Conservation (phyloP, 2,113 vertebrate species). For the Anarrhichthys ocellatus region DNA sequence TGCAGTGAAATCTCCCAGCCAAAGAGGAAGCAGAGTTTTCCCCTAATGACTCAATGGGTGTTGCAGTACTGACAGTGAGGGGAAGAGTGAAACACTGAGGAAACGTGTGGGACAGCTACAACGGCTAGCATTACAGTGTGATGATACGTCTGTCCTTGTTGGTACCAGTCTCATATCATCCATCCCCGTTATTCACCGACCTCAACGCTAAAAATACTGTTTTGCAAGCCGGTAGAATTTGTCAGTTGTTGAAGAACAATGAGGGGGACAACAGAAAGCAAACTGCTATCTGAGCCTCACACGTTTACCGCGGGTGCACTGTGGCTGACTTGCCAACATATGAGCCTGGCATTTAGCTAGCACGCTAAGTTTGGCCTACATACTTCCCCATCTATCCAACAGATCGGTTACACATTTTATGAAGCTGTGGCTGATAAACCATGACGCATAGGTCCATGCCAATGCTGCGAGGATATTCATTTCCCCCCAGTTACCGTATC, state of each 20-base stretch:
- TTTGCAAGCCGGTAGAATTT: slow-evolving; percentile 17
- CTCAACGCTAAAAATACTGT: slow-evolving; percentile 33
- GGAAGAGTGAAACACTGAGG: slow-evolving; percentile 43
- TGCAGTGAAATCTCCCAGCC: slow-evolving; percentile 54
- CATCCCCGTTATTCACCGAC: slow-evolving; percentile 28
- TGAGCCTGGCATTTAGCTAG: slow-evolving; percentile 53
- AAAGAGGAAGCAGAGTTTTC: slow-evolving; percentile 58
- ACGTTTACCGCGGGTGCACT: slow-evolving; percentile 14
- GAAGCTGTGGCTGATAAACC: slow-evolving; percentile 56
- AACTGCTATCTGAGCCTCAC: slow-evolving; percentile 22
- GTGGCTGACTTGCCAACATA: slow-evolving; percentile 39
- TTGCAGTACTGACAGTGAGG: slow-evolving; percentile 42
- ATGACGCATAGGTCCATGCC: slow-evolving; percentile 54
- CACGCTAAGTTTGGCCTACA: slow-evolving; percentile 72
- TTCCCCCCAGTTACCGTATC: slow-evolving; percentile 13
- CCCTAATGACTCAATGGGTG: slow-evolving; percentile 51
- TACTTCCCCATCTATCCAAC: slow-evolving; percentile 55
- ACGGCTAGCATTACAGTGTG: slow-evolving; percentile 59
- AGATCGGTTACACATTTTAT: slow-evolving; percentile 74
- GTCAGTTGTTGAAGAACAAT: slow-evolving; percentile 29
- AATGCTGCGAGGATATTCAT: slow-evolving; percentile 44
- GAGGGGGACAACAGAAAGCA: slow-evolving; percentile 11
- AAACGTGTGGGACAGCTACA: slow-evolving; percentile 44
- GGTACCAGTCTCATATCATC: slow-evolving; percentile 40
- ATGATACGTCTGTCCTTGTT: slow-evolving; percentile 49